These are phyloP conservation scores for Athalia cordata DNA, from an alignment of 2,888 invertebrate species.

Conservation along the genomic window DNA sequence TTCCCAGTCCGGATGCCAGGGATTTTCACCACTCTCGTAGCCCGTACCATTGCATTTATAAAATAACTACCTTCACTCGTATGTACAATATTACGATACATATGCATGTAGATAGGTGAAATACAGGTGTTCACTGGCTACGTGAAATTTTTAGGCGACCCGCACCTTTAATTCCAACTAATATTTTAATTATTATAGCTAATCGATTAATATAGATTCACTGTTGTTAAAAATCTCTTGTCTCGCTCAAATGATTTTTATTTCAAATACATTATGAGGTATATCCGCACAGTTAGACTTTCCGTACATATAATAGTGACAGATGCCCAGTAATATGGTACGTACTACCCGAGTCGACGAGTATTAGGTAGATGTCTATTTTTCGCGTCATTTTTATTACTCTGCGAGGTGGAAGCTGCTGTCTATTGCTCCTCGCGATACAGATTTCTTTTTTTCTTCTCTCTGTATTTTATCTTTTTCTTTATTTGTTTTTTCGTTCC, in stretches of 20 bases:
- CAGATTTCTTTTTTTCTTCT: constrained; percentile 9
- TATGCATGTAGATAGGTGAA: neutral
- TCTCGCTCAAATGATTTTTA: too few relatives aligned
- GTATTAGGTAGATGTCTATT: neutral
- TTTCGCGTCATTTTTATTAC: constrained; percentile 25
- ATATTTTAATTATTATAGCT: too few relatives aligned
- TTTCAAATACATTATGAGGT: too few relatives aligned
- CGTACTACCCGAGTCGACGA: neutral
- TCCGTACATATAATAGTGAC: neutral
- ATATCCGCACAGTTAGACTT: neutral
- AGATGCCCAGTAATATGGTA: neutral
- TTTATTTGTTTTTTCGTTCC: too few relatives aligned
- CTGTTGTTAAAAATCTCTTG: too few relatives aligned
- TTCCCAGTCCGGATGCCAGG: constrained; percentile 21
- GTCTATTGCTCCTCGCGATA: constrained; percentile 12
- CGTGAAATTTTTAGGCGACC: neutral
- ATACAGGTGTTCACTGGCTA: too few relatives aligned
- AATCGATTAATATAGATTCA: too few relatives aligned
- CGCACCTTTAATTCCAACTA: neutral
- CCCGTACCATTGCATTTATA: constrained; percentile 21
- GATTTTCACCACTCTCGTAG: constrained; percentile 2
- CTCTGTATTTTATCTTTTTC: too few relatives aligned
- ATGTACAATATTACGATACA: neutral
- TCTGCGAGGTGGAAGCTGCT: constrained; percentile 30
- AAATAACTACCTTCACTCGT: constrained; percentile 17